A percentile compares a stretch with the other conserved stretches of the same genome.
These are phyloP conservation scores for Podocnemis expansa DNA, from an alignment of 2,113 vertebrate species.

Conservation along the genomic window DNA sequence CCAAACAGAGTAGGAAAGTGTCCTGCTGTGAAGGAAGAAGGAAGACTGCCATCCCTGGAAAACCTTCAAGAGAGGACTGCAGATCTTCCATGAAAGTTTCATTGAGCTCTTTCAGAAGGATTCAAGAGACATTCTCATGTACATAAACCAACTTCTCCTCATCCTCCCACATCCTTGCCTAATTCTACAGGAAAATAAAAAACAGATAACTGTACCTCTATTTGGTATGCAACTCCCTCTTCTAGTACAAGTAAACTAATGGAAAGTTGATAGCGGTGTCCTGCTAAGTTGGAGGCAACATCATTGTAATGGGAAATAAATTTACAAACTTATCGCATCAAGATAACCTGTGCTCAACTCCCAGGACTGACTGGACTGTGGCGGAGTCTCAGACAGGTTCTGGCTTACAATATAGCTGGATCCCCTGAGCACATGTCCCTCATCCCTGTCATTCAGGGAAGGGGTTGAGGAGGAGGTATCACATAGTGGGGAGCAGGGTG, in stretches of 20 bases:
- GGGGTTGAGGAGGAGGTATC: neutral
- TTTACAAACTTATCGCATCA: neutral
- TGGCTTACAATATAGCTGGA: neutral
- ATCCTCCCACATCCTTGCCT: neutral
- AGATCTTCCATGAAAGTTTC: neutral
- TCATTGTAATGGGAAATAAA: neutral
- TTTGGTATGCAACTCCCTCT: neutral
- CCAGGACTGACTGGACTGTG: neutral
- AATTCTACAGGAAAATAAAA: neutral
- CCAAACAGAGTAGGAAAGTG: neutral
- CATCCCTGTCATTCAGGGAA: neutral
- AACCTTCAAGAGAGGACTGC: neutral
- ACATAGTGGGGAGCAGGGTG: too few relatives aligned
- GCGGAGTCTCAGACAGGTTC: neutral
- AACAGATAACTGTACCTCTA: neutral
- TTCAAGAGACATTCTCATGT: neutral
- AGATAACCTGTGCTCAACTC: neutral
- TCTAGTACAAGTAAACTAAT: neutral
- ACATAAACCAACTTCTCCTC: neutral
- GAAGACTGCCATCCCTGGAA: neutral
- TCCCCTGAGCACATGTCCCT: neutral
- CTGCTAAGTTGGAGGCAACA: neutral
- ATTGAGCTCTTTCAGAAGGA: neutral
- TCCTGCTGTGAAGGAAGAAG: neutral
- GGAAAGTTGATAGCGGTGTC: neutral